Base-by-base conservation (phyloP, 2,797 vertebrate genomes). In the Chrosomus eos region DNA sequence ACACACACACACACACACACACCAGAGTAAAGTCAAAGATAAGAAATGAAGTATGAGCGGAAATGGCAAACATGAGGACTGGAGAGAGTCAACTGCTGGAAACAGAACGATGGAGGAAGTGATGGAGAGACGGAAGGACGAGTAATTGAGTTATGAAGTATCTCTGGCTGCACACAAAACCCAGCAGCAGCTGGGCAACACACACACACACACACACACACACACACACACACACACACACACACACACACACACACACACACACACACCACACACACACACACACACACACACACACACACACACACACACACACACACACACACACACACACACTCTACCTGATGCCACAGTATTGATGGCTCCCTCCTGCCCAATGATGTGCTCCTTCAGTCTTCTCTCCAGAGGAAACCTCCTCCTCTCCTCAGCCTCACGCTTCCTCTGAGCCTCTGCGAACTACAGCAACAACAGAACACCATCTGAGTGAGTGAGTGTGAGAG, bases 351-450 rank as follows among this genome's bases (percentile, higher is more conserved):
- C 97, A 0, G 96, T 97, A 62, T 97, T 96, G 36, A 99, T 99
- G 84, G 97, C 97, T 0, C 94, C 96, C 93, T 99, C 97, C 92
- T 99, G 98, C 4, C 98, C 97, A 0, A 99, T 97, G 92, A 99
- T 99, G 89, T 99, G 95, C 86, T 99, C 97, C 87, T 95, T 97
- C 43, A 99, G 95, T 60, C 97, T 94, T 85, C 96, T 96, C 92
- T 99, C 98, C 89, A 99, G 93, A 0, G 98, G 98, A 76, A 99
- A 99, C 75, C 96, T 93, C 71, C 98, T 95, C 68, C 97, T 95
- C 81, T 98, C 96, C 88, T 96, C 96, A 0, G 96, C 88, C 85
- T 99, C 97, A n/a, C 94, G 92, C 76, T 91, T 93, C 84, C 90
- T 94, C 91, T 97, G 95, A 73, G 93, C 94, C 89, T 98, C 97